Percentiles rank a stretch among this genome's conserved stretches.
Conservation (phyloP, 1,140 invertebrate genomes). For the Bombus cullumanus region DNA sequence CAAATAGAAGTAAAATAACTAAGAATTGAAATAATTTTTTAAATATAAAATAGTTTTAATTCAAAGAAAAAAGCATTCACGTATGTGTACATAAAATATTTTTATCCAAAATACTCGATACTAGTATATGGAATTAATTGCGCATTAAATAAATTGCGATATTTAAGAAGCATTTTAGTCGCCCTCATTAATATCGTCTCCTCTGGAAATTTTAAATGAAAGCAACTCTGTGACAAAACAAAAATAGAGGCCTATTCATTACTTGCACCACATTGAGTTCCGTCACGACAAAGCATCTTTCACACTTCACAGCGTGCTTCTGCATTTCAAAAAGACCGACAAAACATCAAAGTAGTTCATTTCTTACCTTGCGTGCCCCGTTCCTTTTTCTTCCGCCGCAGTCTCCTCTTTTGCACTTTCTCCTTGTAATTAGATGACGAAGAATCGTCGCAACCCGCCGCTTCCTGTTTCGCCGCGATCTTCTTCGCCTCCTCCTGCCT, state of each 20-base stretch:
- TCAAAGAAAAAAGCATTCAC: too few relatives aligned
- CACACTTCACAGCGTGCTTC: neutral
- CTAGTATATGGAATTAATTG: neutral
- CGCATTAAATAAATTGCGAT: neutral
- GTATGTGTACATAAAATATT: too few relatives aligned
- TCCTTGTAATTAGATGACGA: slow-evolving; percentile 69
- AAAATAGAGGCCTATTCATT: neutral
- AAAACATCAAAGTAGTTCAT: neutral
- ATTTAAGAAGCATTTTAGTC: neutral
- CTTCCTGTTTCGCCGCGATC: slow-evolving; percentile 26
- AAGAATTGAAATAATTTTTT: too few relatives aligned
- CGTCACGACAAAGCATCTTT: neutral
- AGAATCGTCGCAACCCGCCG: slow-evolving; percentile 61
- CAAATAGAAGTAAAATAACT: too few relatives aligned
- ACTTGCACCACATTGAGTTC: neutral
- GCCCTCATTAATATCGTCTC: neutral
- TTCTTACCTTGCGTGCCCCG: slow-evolving; percentile 70
- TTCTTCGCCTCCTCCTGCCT: slow-evolving; percentile 66
- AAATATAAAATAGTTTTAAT: too few relatives aligned
- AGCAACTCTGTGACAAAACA: neutral
- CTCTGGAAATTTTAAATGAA: neutral
- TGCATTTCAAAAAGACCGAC: neutral
- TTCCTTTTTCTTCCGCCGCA: slow-evolving; percentile 67
- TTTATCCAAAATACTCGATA: too few relatives aligned
- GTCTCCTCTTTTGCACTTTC: slow-evolving; percentile 60